Evolutionary conservation across 2,797 vertebrate species (phyloP), one percentile per base, ranked within the genome.

Genomic region (Momotus momota): DNA sequence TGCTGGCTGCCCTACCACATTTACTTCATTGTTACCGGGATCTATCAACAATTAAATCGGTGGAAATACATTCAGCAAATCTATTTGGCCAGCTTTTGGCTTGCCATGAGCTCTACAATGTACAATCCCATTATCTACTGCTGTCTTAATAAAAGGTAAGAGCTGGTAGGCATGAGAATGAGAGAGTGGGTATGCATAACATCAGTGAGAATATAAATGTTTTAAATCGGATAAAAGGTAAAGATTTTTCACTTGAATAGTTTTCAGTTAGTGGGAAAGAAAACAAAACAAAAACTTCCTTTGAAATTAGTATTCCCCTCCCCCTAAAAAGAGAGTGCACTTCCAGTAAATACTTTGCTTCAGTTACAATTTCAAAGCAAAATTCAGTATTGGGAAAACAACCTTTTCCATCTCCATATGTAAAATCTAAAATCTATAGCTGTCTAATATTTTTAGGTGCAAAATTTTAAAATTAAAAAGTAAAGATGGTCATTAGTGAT

Each of bases 71-170:
- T 99, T 97, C 99, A 99, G 96, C 99, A 99, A 97, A 98, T 99
- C 77, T 99, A 99, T 94, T 97, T 99, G 96, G 98, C 98, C 4
- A 98, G 99, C 79, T 98, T 99, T 97, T 99, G 99, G 99, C 98
- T 99, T 88, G 99, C 99, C 64, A 99, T 99, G 99, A 99, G 99
- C 97, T 99, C 99, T 52, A 99, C 99, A 49, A 99, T 99, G 99
- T 99, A 99, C 97, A 99, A 99, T 91, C 99, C 99, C 79, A 99
- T 99, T 97, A 99, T 99, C 98, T 99, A 99, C 98, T 99, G 99
- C 97, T 99, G 99, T 97, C 98, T 99, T 77, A 99, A 99, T 97
- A 99, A 99, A 97, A 99, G 99, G 99, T 99, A 98, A 98, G 96
- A 94, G 23, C 6, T 31, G 45, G 9, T 88, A 55, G n/a, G 19